Evolutionary conservation across 2,797 vertebrate genomes (phyloP).

Genomic region (Pangasius larnaudii): DNA sequence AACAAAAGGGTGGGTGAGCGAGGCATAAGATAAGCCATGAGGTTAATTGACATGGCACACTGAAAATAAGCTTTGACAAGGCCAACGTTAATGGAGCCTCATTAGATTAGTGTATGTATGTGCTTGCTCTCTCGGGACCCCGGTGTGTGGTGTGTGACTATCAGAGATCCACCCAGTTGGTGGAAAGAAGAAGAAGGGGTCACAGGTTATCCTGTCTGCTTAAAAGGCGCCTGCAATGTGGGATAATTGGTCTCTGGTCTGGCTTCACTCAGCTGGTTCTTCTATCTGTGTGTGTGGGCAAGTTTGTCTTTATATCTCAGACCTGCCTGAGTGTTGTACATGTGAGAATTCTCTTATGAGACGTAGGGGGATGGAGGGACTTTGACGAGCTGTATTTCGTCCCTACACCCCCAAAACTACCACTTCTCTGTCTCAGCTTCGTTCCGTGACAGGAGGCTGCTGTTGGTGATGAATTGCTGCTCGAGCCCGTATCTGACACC

Average conservation of each 20-base stretch:
- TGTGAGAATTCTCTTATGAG: slow-evolving; percentile 15
- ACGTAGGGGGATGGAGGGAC: slow-evolving; percentile 17
- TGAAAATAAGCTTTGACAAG: slow-evolving; percentile 31
- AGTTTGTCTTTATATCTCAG: background rate
- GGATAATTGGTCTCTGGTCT: slow-evolving; percentile 51
- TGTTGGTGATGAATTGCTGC: slow-evolving; percentile 72
- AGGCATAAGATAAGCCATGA: background rate
- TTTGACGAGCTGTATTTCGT: slow-evolving; percentile 24
- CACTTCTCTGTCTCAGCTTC: slow-evolving; percentile 32
- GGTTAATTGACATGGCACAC: slow-evolving; percentile 29
- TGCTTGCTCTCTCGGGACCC: background rate
- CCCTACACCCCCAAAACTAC: background rate
- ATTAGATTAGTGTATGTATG: slow-evolving; percentile 30
- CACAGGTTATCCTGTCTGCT: slow-evolving; percentile 33
- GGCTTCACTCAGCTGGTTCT: slow-evolving; percentile 18
- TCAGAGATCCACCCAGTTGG: slow-evolving; percentile 15
- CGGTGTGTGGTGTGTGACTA: background rate
- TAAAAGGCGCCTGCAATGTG: slow-evolving; percentile 30
- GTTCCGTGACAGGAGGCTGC: slow-evolving; percentile 59
- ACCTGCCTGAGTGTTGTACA: background rate
- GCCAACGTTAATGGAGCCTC: slow-evolving; percentile 34
- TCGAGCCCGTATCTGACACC: slow-evolving; percentile 63
- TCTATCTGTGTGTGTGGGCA: background rate
- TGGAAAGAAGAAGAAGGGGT: slow-evolving; percentile 27
- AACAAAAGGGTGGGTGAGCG: background rate